Evolutionary conservation across 2,888 invertebrate species (phyloP).

Genomic region (Agapetus fuscipes): DNA sequence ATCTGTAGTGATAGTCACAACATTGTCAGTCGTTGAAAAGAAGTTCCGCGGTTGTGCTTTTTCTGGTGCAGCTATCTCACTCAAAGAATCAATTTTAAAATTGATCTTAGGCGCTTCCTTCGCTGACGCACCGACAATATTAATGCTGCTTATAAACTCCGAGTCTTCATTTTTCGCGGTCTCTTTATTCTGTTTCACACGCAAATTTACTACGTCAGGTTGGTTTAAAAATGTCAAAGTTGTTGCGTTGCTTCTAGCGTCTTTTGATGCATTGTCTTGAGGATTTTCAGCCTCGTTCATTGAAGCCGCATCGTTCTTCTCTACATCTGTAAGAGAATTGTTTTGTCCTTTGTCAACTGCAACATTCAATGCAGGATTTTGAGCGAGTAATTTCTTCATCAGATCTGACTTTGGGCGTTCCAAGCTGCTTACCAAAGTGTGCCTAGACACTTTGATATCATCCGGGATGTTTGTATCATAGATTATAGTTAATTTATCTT

Average conservation of each 20-base stretch:
- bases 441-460: slow-evolving; percentile 53
- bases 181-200: slow-evolving; percentile 29
- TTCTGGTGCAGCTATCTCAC: slow-evolving; percentile 8
- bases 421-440: slow-evolving; percentile 48
- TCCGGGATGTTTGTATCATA: slow-evolving; percentile 54
- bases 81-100: slow-evolving; percentile 12
- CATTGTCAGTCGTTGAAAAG: slow-evolving; percentile 25
- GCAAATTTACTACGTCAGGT: slow-evolving; percentile 43
- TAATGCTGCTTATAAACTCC: slow-evolving; percentile 42
- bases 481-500: slow-evolving; percentile 37
- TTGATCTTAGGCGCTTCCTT: slow-evolving; percentile 25
- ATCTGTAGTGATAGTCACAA: slow-evolving; percentile 41
- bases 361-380: slow-evolving; percentile 37
- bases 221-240: slow-evolving; percentile 29
- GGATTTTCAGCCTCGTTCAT: slow-evolving; percentile 3
- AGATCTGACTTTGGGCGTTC: slow-evolving; percentile 54
- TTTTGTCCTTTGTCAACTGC: slow-evolving; percentile 8
- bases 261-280: slow-evolving; percentile 24
- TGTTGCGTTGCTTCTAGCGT: slow-evolving; percentile 14
- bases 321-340: slow-evolving; percentile 9
- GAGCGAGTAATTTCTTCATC: slow-evolving; percentile 47
- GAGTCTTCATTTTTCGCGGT: slow-evolving; percentile 24
- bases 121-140: slow-evolving; percentile 32
- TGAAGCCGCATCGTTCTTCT: slow-evolving; percentile 7
- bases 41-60: slow-evolving; percentile 14